phyloP scores from a whole-genome alignment of 2,888 invertebrate genomes.

The Seira musarum region DNA sequence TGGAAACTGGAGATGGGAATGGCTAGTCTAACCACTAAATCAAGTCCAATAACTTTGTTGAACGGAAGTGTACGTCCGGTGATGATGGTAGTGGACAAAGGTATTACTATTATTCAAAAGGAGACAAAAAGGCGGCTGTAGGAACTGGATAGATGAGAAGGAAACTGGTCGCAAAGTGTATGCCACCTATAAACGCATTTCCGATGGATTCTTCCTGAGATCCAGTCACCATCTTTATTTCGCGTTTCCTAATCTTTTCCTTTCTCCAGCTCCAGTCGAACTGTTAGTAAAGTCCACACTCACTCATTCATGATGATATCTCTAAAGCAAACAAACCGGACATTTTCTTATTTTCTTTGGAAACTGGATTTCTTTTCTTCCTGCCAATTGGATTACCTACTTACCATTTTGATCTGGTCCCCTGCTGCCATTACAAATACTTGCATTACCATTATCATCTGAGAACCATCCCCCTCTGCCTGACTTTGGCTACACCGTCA shows the following conservation, averaged over 20 bases:
- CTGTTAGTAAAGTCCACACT: no score
- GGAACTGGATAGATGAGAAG: slow-evolving; percentile 20
- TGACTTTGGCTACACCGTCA: no score
- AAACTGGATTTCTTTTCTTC: slow-evolving; percentile 10
- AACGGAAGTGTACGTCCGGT: slow-evolving; percentile 11
- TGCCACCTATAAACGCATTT: slow-evolving; percentile 48
- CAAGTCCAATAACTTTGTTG: slow-evolving; percentile 62
- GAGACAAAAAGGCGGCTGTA: slow-evolving; percentile 1
- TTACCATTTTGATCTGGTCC: slow-evolving; percentile 53
- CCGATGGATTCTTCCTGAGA: slow-evolving; percentile 23
- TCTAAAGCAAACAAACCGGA: slow-evolving; percentile 37
- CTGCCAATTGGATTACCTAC: slow-evolving; percentile 59
- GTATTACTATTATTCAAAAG: neutral
- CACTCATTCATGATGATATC: slow-evolving; percentile 20
- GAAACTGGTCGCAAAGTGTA: slow-evolving; percentile 15
- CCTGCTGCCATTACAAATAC: slow-evolving; percentile 25
- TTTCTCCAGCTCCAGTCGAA: no score
- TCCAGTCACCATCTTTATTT: slow-evolving; percentile 10
- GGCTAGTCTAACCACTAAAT: slow-evolving; percentile 57
- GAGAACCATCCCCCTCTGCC: no score
- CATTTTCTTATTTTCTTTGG: slow-evolving; percentile 14
- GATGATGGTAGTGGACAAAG: no score
- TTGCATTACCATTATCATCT: slow-evolving; percentile 8
- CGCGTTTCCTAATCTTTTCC: slow-evolving; percentile 24
- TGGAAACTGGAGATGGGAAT: slow-evolving; percentile 59